Conservation (phyloP, 92 coral and sea anemone genomes). For the Epizoanthus stellaris region DNA sequence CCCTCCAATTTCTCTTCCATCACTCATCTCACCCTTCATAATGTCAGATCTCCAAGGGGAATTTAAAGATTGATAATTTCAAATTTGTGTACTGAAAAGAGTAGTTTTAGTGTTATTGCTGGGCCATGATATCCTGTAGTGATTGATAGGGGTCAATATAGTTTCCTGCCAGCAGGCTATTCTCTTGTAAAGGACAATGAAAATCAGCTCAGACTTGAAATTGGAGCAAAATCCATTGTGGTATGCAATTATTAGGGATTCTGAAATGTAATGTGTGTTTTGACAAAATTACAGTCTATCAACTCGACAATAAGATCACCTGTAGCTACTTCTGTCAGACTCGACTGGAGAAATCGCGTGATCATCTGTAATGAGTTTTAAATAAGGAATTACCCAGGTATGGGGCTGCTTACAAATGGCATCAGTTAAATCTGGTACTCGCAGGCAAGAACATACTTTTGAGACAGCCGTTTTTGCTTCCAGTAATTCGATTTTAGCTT, state of each 20-base stretch:
- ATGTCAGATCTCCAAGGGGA: no score
- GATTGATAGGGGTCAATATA: not conserved
- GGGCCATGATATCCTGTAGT: no score
- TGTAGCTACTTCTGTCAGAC: constrained; percentile 11
- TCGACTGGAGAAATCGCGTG: not conserved
- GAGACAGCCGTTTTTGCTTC: not conserved
- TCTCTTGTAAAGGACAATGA: not conserved
- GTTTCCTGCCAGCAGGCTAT: not conserved
- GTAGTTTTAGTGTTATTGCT: no score
- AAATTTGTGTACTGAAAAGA: no score
- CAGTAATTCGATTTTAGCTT: constrained; percentile 27
- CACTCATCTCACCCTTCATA: no score
- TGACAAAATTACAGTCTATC: constrained; percentile 2
- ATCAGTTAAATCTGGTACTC: not conserved
- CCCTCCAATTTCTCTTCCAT: no score
- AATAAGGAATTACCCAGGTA: not conserved
- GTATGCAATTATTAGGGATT: constrained; percentile 2
- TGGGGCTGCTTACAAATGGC: not conserved
- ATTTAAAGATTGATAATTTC: no score
- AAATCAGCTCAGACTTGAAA: not conserved
- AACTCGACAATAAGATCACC: constrained; percentile 12
- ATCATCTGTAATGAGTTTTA: not conserved
- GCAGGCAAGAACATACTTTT: not conserved
- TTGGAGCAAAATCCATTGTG: constrained; percentile 2
- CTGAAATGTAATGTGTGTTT: not conserved